Base-by-base conservation (phyloP, 2,797 vertebrate genomes). In the Characodon lateralis region DNA sequence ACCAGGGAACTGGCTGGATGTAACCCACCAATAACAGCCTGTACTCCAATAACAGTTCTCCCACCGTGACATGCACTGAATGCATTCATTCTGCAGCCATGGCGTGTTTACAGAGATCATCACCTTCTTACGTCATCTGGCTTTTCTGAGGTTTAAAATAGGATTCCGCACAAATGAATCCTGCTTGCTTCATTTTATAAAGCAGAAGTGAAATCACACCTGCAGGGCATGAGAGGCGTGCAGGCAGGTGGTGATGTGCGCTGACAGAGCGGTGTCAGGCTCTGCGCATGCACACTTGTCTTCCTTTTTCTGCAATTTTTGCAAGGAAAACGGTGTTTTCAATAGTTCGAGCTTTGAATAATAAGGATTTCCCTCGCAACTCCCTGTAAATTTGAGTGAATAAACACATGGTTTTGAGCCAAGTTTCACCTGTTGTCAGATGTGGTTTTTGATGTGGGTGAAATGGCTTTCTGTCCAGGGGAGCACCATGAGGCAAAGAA, bases 111-210 rank as follows among this genome's bases (percentile, higher is more conserved):
- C 85, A 73, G 55, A 68, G 72, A 78, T 50, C 63, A 72, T 14
- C 46, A 79, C 65, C 76, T 59, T 24, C 63, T 84, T 78, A 78
- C 85, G 77, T 83, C 80, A 86, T 74, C 70, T 73, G 41, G 55
- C 58, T 43, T 71, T 20, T 61, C 69, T 24, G 41, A 24, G 24
- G 26, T 6, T 81, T 74, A 79, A 83, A 80, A 80, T 48, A 66
- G 61, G 59, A 76, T 16, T 70, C 20, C 20, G 63, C 8, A 24
- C 63, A 41, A 41, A 66, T 24, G 35, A 39, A 65, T 39, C 31
- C 8, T 61, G 24, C 50, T 56, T 2, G 69, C n/a, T 73, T 81
- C 41, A 61, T 51, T 7, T 63, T 50, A 56, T 65, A 35, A 51
- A 39, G 31, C 69, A 22, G 78, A 26, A 22, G 63, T 73, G 66